Evolutionary conservation across 2,888 invertebrate species (phyloP), one percentile per base, ranked within the genome.

Genomic region (Heliconius aoede): DNA sequence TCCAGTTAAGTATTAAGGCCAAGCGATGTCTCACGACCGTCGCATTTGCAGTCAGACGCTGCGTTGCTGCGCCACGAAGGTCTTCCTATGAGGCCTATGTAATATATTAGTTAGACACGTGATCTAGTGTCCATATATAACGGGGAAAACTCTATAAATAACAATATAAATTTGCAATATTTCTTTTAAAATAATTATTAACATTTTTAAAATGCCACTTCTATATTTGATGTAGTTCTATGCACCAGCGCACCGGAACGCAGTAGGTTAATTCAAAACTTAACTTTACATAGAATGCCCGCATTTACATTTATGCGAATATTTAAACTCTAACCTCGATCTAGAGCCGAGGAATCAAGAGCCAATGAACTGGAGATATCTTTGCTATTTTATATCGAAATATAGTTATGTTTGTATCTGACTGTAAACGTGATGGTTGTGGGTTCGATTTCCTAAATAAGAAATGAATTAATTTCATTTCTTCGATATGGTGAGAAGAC

Each of bases 231-330:
- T 60, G 4, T 8, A n/a, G 30, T 58, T 76, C 64, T 30, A n/a
- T 58, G 58, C 21, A 24, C 21, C n/a, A 28, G 72, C 40, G 58
- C 21, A 24, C 21, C n/a, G 24, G 72, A 72, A 69, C 46, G 72
- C 58, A 74, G 74, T 76, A 72, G 76, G 65, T 74, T 72, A 78
- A 76, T 78, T 68, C 73, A 79, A 79, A 74, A 69, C 28, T 64
- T 62, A 76, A 79, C 77, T 79, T 79, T 74, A 79, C 79, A 79
- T 79, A 76, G 72, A 79, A 79, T 79, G 79, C 73, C 72, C 76
- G 78, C 78, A 78, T 79, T 78, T 76, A 74, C 79, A 79, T 78
- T 74, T 72, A 79, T 74, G 72, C 58, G 69, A 76, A 76, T 79
- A 76, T 68, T 78, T 79, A 76, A 78, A 78, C 79, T 79, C 68